These are phyloP conservation scores for Drosophila peninsularis DNA, from an alignment of 2,888 invertebrate genomes.

Conservation along the genomic window DNA sequence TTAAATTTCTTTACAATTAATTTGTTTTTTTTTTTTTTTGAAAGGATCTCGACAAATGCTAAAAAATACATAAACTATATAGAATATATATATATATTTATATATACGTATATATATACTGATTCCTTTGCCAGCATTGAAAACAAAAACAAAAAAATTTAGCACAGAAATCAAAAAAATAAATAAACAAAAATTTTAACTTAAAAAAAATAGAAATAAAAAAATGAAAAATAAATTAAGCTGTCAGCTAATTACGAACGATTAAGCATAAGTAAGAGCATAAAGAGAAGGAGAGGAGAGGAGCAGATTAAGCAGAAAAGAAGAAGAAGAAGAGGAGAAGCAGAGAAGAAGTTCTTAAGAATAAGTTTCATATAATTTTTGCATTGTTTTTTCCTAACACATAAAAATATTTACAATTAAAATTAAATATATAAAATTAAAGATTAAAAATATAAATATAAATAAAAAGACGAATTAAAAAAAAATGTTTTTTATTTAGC, in stretches of 20 bases:
- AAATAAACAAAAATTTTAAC: constrained; percentile 12
- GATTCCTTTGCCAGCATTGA: constrained; percentile 34
- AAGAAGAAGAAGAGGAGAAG: not conserved
- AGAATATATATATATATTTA: not conserved
- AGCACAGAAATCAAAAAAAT: constrained; percentile 39
- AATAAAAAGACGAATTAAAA: constrained; percentile 63
- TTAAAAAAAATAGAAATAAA: constrained; percentile 20
- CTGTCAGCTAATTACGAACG: constrained; percentile 56
- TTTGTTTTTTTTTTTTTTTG: constrained; percentile 29
- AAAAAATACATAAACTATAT: constrained; percentile 29
- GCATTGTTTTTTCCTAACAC: constrained; percentile 78
- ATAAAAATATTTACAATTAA: constrained; percentile 53
- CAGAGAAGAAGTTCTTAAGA: constrained; percentile 53
- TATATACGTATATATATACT: not conserved
- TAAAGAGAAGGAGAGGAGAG: not conserved
- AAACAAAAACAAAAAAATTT: constrained; percentile 33
- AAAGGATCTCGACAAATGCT: constrained; percentile 68
- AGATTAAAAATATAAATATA: constrained; percentile 55
- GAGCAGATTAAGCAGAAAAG: not conserved
- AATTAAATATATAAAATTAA: constrained; percentile 41
- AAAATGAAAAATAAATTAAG: constrained; percentile 46
- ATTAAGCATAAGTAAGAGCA: constrained; percentile 12
- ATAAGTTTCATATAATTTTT: constrained; percentile 71
- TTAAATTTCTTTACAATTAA: constrained; percentile 6
- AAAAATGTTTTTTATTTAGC: not conserved